A percentile compares a stretch with the other conserved stretches of the same genome.
Conservation (phyloP, 30 jellyfish, hydroid and myxozoan genomes). For the Pelagia noctiluca region DNA sequence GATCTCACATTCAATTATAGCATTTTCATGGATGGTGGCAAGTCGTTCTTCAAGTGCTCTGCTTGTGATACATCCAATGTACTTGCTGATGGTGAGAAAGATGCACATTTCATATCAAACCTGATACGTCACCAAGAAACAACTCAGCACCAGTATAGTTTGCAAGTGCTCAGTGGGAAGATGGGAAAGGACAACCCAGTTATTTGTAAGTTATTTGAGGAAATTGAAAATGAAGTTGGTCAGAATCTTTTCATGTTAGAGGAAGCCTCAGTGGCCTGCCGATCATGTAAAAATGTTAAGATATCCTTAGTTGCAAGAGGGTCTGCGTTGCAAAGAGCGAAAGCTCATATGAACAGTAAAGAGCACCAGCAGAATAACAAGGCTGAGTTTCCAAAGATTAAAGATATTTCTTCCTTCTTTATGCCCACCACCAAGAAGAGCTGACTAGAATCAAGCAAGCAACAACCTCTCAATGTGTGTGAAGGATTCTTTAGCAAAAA, state of each 20-base stretch:
- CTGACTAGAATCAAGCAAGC: background rate
- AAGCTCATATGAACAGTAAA: background rate
- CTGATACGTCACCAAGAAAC: conserved; percentile 1
- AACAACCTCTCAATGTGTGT: background rate
- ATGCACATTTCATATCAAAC: background rate
- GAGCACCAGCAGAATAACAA: background rate
- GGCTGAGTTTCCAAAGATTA: background rate
- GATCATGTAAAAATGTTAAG: background rate
- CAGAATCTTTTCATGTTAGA: background rate
- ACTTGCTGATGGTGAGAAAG: background rate
- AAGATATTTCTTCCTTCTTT: background rate
- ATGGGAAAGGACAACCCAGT: background rate
- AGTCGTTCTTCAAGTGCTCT: background rate
- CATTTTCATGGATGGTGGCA: background rate
- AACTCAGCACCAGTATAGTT: background rate
- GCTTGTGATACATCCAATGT: background rate
- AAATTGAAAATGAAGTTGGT: background rate
- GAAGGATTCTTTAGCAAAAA: background rate
- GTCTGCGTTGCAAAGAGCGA: background rate
- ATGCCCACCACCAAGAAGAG: background rate
- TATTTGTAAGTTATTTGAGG: background rate
- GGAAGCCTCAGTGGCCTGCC: background rate
- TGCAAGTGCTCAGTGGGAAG: background rate
- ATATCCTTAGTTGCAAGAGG: background rate
- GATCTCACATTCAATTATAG: background rate